A percentile compares a stretch with the other conserved stretches of the same genome.
phyloP scores from a whole-genome alignment of 1,140 invertebrate species.

The Proales similis region DNA sequence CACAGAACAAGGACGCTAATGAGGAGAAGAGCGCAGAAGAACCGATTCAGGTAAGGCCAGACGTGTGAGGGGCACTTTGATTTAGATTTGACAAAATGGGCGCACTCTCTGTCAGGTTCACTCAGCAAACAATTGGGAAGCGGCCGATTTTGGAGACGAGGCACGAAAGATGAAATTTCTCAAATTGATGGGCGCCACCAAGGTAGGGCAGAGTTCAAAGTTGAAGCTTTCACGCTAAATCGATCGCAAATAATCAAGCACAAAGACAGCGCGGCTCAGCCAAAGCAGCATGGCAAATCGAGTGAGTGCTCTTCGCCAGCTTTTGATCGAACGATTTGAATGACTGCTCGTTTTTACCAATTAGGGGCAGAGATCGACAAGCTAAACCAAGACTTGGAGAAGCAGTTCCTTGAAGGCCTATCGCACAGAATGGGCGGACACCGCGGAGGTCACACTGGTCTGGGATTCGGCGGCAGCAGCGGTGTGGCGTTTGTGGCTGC shows the following conservation, averaged over 20 bases:
- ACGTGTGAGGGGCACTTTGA: background rate
- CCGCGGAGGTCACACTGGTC: too few species aligned
- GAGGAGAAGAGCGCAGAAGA: background rate
- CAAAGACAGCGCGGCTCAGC: constrained; percentile 36
- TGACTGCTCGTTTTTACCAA: constrained; percentile 26
- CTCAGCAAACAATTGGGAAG: constrained; percentile 49
- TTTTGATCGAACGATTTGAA: background rate
- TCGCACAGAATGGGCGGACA: too few species aligned
- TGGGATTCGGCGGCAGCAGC: too few species aligned
- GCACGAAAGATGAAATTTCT: constrained; percentile 49
- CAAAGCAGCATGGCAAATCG: constrained; percentile 11
- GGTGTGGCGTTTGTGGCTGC: too few species aligned
- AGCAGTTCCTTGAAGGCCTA: constrained; percentile 46
- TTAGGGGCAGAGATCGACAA: constrained; percentile 41
- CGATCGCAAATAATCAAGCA: background rate
- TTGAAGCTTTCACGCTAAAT: background rate
- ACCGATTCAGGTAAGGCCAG: background rate
- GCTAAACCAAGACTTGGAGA: constrained; percentile 43
- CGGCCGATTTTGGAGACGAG: constrained; percentile 46
- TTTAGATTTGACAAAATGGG: too few species aligned
- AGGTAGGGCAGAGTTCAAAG: background rate
- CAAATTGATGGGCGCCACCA: constrained; percentile 46
- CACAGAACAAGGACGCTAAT: constrained; percentile 3
- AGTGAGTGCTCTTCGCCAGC: background rate
- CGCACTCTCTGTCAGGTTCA: too few species aligned